Conservation (phyloP, 1,140 invertebrate genomes). For the Mizuhopecten yessoensis region DNA sequence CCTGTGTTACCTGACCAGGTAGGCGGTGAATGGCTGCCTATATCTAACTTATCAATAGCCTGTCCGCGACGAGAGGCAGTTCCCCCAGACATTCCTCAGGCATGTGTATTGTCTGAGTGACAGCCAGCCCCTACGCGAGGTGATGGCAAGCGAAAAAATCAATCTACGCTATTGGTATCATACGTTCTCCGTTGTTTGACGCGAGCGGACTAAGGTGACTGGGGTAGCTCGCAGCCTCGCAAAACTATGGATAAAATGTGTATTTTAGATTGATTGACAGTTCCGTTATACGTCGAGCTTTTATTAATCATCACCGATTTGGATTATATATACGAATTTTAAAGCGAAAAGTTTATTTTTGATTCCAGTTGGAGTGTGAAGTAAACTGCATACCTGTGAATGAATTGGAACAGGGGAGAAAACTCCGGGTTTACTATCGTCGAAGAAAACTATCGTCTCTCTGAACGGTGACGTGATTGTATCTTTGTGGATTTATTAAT, state of each 20-base stretch:
- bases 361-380: background rate
- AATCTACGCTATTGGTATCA: background rate
- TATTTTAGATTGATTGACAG: slow-evolving; percentile 6
- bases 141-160: slow-evolving; percentile 33
- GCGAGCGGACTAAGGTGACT: background rate
- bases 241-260: slow-evolving; percentile 22
- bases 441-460: background rate
- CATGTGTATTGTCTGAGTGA: slow-evolving; percentile 25
- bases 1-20: slow-evolving; percentile 15
- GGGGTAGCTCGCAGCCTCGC: background rate
- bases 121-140: background rate
- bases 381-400: background rate
- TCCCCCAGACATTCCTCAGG: slow-evolving; percentile 29
- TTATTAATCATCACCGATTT: background rate
- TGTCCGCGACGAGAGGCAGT: slow-evolving; percentile 10
- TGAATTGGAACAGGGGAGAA: background rate
- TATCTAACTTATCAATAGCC: background rate
- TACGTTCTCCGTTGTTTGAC: background rate
- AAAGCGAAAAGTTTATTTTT: slow-evolving; percentile 7
- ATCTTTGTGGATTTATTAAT: background rate
- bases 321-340: background rate
- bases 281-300: background rate
- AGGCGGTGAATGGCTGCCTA: background rate
- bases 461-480: background rate
- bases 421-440: slow-evolving; percentile 22